Evolutionary conservation across 2,113 vertebrate genomes (phyloP).

Genomic region (Grantiella picta): DNA sequence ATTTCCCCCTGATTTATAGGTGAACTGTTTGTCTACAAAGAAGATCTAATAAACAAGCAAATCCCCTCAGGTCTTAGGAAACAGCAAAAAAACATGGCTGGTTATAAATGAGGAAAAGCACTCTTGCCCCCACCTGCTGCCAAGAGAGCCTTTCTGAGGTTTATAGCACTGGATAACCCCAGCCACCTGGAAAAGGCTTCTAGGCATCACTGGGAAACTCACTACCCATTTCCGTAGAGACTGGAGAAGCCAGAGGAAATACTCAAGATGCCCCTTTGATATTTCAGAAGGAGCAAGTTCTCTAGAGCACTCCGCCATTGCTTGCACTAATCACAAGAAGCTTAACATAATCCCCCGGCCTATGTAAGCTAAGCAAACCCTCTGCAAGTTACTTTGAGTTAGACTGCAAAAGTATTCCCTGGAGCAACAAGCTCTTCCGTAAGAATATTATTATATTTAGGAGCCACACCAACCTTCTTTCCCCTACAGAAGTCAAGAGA

Average conservation of each 20-base stretch:
- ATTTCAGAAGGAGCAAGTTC: neutral
- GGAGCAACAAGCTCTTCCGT: neutral
- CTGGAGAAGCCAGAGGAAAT: neutral
- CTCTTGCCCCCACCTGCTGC: neutral
- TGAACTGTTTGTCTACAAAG: neutral
- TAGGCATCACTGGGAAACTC: neutral
- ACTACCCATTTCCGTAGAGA: neutral
- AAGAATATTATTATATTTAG: neutral
- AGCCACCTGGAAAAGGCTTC: neutral
- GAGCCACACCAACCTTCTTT: neutral
- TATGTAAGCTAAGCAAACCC: neutral
- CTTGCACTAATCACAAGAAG: neutral
- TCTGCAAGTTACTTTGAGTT: neutral
- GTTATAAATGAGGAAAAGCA: neutral
- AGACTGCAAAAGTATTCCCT: neutral
- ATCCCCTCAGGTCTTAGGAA: neutral
- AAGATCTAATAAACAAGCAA: neutral
- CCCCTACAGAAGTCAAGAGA: neutral
- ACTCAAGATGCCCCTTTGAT: neutral
- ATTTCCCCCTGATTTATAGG: neutral
- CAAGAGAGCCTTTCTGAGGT: neutral
- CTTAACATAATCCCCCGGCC: neutral
- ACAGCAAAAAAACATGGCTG: neutral
- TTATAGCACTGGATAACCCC: neutral
- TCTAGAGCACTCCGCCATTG: neutral